Evolutionary conservation across 2,888 invertebrate species (phyloP), one percentile per base, ranked within the genome.

Genomic region (Emesis furor): DNA sequence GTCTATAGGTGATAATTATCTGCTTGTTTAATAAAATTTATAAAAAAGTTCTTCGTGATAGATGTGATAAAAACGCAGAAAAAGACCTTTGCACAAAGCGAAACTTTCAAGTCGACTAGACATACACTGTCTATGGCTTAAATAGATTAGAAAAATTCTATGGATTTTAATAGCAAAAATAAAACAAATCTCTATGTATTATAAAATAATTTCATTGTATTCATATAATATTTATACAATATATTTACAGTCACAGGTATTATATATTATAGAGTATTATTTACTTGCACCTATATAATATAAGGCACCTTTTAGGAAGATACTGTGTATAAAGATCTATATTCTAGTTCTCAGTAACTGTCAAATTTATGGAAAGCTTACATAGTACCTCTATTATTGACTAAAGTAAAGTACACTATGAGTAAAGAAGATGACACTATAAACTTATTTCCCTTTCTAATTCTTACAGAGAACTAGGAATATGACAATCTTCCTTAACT

Each of bases 141-240:
- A 37, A 37, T 6, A 5, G 35, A 37, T 37, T 8, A 8, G 39
- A 39, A 8, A 8, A 39, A 8, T 39, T 39, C 39, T 39, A 39
- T 7, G 0, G 39, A 39, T 7, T 7, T 39, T 39, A 2, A 74
- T 72, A 37, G 3, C 17, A 78, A 73, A 88, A 91, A 89, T 68
- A 91, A 93, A 93, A 93, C 91, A 82, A 92, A 92, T 62, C 12
- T 30, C 39, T 62, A 24, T 62, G 24, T 93, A 93, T 95, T 96
- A 95, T 96, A 96, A 96, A 96, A 96, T 96, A 96, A 93, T 95
- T 95, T 96, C 94, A 93, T 95, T 94, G 95, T 94, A n/a, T n/a
- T n/a, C n/a, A n/a, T n/a, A n/a, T n/a, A n/a, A n/a, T n/a, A n/a
- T n/a, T n/a, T n/a, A n/a, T 94, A 95, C 92, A 94, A 91, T 88